A percentile compares a stretch with the other conserved stretches of the same genome.
Conservation (phyloP, 2,797 vertebrate species). For the Sebastiscus albofasciatus region DNA sequence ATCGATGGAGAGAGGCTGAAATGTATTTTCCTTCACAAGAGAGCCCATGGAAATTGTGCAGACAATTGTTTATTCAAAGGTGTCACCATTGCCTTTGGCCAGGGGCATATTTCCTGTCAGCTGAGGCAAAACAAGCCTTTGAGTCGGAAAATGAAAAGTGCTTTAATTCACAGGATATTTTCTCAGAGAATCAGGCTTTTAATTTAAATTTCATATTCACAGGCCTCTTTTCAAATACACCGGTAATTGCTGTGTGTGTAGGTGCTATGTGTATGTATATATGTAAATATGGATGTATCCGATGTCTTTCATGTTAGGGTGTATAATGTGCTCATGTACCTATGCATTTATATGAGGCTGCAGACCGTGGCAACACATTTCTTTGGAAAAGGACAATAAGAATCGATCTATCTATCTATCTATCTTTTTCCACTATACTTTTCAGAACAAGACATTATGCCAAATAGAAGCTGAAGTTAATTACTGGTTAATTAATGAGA, state of each 20-base stretch:
- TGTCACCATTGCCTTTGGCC: conserved; percentile 28
- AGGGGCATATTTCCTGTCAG: conserved; percentile 21
- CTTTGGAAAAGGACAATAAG: not conserved
- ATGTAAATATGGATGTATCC: not conserved
- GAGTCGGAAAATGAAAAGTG: conserved; percentile 9
- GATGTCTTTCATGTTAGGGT: not conserved
- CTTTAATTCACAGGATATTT: not conserved
- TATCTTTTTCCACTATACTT: no score
- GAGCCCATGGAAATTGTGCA: conserved; percentile 1
- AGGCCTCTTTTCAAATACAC: not conserved
- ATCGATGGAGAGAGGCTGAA: not conserved
- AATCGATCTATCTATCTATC: not conserved
- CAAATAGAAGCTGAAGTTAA: not conserved
- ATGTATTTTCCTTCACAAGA: conserved; percentile 24
- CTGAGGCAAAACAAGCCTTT: conserved; percentile 17
- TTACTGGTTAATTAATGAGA: not conserved
- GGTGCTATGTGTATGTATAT: not conserved
- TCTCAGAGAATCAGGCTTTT: not conserved
- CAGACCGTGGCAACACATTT: not conserved
- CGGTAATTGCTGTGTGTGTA: not conserved
- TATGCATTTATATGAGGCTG: not conserved
- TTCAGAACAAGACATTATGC: no score
- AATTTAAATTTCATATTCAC: not conserved
- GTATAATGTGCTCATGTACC: not conserved
- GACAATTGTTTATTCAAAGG: conserved; percentile 39